Evolutionary conservation across 2,797 vertebrate species (phyloP).

Genomic region (Chaetodon trifasciatus): DNA sequence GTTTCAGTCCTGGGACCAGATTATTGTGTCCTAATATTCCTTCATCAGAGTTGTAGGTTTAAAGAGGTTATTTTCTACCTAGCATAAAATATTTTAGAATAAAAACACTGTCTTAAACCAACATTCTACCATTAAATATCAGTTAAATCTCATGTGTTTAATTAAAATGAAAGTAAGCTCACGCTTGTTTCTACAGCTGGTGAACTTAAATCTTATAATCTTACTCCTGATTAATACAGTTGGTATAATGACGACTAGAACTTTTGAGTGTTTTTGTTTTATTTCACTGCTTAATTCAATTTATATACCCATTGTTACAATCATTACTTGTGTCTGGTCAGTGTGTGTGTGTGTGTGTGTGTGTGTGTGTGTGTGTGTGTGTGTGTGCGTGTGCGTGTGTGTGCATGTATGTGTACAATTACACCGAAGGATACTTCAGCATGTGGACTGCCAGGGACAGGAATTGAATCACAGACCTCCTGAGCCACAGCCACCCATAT

Average conservation of each 20-base stretch:
- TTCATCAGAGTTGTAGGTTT: not conserved
- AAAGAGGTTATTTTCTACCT: conserved; percentile 6
- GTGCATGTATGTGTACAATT: too few relatives aligned
- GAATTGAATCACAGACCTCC: too few relatives aligned
- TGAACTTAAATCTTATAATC: conserved; percentile 19
- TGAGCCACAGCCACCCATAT: too few relatives aligned
- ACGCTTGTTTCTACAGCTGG: conserved; percentile 1
- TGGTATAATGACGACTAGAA: not conserved
- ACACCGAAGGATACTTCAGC: too few relatives aligned
- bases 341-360: too few relatives aligned
- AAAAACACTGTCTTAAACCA: conserved; percentile 10
- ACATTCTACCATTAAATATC: conserved; percentile 8
- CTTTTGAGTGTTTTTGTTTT: not conserved
- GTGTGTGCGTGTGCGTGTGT: too few relatives aligned
- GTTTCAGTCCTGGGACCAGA: conserved; percentile 17
- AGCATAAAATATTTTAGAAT: conserved; percentile 17
- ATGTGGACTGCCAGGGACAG: too few relatives aligned
- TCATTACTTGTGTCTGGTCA: not conserved
- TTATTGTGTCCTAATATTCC: conserved; percentile 27
- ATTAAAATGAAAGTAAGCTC: conserved; percentile 41
- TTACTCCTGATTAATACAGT: not conserved
- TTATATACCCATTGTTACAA: not conserved
- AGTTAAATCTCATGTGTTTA: conserved; percentile 37
- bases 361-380: too few relatives aligned
- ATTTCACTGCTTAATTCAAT: not conserved